These are phyloP conservation scores for Eutrigla gurnardus DNA, from an alignment of 2,797 vertebrate genomes.

Conservation along the genomic window DNA sequence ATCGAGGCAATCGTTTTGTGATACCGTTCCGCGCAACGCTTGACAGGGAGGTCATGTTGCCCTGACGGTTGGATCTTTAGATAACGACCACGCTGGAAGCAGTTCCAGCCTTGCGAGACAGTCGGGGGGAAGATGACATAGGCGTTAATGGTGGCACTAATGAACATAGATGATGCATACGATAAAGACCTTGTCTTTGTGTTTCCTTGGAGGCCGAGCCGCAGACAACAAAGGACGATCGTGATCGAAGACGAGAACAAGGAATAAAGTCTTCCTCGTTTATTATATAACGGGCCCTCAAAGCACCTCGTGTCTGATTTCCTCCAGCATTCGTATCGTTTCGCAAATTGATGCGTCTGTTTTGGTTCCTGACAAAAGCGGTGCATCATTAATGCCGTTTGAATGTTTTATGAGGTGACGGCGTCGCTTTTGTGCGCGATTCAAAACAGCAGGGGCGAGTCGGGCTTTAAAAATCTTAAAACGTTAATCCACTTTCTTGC, in stretches of 20 bases:
- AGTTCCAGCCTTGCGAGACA: conserved; percentile 37
- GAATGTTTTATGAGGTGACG: conserved; percentile 56
- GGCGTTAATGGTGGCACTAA: conserved; percentile 68
- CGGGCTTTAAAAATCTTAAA: conserved; percentile 71
- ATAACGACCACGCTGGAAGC: conserved; percentile 47
- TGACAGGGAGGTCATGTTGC: conserved; percentile 30
- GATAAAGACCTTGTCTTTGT: conserved; percentile 53
- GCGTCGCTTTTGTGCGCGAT: conserved; percentile 48
- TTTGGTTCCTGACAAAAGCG: conserved; percentile 48
- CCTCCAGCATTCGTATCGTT: conserved; percentile 23
- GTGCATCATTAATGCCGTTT: conserved; percentile 63
- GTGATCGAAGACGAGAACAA: conserved; percentile 30
- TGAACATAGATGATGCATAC: conserved; percentile 74
- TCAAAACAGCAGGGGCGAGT: conserved; percentile 58
- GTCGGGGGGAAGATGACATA: conserved; percentile 51
- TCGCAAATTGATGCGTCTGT: conserved; percentile 38
- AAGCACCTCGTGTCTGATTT: conserved; percentile 5
- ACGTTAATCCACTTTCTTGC: conserved; percentile 73
- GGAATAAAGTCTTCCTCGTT: conserved; percentile 32
- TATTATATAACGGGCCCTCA: conserved; percentile 25
- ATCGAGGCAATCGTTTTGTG: conserved; percentile 24
- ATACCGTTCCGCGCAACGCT: conserved; percentile 2
- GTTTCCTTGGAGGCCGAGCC: conserved; percentile 38
- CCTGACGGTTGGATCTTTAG: conserved; percentile 27
- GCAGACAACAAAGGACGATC: conserved; percentile 52